Base-by-base conservation (phyloP, 92 coral and sea anemone genomes). In the Palythoa heliodiscus region DNA sequence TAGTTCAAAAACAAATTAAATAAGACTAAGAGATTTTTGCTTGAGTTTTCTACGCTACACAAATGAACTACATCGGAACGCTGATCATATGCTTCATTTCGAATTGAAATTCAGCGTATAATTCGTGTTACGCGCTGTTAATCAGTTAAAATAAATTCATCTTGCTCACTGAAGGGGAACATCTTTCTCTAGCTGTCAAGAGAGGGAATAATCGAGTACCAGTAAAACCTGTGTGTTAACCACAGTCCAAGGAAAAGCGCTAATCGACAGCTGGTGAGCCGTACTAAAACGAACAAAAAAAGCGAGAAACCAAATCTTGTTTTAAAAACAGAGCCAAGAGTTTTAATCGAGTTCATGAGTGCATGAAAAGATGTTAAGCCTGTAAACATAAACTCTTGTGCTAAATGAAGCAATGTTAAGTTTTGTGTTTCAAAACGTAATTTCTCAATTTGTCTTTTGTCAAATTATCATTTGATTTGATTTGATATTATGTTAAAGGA, bases 381-480 rank as follows among this genome's bases (percentile, higher is more conserved):
- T 47, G 72, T 6, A 78, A 24, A 38, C 9, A 9, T 39, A 50
- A 12, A 40, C n/a, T n/a, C 3, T 22, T 9, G 63, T 14, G 60
- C 11, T 52, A 50, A 16, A 22, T 20, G 71, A 1, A n/a, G 50
- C 50, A 43, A 43, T 23, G 39, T 75, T 57, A 23, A 50, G 47
- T 55, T 77, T 66, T 60, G 5, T 57, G 20, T 77, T 55, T 77
- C 24, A 77, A 52, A 77, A 29, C 23, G 20, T 55, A 77, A 77
- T 54, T 77, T 37, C 25, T 57, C 19, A 77, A 77, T 77, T 78
- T 78, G 70, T 78, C 83, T 37, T 68, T 78, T 61, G 40, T 78
- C 54, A 55, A 13, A 11, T 29, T 61, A 43, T 37, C 14, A 78
- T 29, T 29, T 29, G 35, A 53, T 66, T 22, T 29, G 69, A 77